These are phyloP conservation scores for Dunckerocampus dactyliophorus DNA, from an alignment of 2,113 vertebrate species.

Conservation along the genomic window DNA sequence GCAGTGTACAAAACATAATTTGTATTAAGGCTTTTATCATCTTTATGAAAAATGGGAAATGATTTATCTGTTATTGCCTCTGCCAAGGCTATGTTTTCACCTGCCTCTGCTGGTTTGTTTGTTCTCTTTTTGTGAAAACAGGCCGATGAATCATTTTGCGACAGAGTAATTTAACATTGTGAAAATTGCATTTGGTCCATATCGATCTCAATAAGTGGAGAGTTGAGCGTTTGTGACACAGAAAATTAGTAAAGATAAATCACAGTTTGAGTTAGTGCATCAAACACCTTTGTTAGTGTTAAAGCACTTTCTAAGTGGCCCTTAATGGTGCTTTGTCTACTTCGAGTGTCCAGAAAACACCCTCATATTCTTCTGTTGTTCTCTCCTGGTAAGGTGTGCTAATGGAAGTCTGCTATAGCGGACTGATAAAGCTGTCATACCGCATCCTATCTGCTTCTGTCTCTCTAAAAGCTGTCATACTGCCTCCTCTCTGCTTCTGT, in stretches of 20 bases:
- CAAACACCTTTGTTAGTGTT: neutral
- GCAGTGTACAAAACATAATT: too few relatives aligned
- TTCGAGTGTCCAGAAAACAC: neutral
- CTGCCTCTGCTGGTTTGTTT: neutral
- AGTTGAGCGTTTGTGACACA: conserved; percentile 1
- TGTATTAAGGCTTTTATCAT: too few relatives aligned
- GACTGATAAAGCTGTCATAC: conserved; percentile 46
- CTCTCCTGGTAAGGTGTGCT: conserved; percentile 25
- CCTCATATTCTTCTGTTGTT: conserved; percentile 17
- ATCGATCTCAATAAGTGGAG: neutral
- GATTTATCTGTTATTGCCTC: neutral
- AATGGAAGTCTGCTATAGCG: conserved; percentile 40
- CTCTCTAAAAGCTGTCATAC: conserved; percentile 24
- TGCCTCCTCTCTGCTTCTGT: conserved; percentile 18
- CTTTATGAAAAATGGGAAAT: conserved; percentile 1
- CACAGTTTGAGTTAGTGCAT: neutral
- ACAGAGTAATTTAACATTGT: neutral
- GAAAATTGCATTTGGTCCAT: neutral
- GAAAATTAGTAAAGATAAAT: neutral
- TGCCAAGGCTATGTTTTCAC: neutral
- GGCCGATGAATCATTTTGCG: neutral
- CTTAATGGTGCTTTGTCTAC: neutral
- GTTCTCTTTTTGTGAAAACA: neutral
- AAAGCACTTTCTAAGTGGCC: neutral
- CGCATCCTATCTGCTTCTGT: conserved; percentile 17